Evolutionary conservation across 2,888 invertebrate genomes (phyloP), one percentile per base, ranked within the genome.

Genomic region (Drosophila mulleri): DNA sequence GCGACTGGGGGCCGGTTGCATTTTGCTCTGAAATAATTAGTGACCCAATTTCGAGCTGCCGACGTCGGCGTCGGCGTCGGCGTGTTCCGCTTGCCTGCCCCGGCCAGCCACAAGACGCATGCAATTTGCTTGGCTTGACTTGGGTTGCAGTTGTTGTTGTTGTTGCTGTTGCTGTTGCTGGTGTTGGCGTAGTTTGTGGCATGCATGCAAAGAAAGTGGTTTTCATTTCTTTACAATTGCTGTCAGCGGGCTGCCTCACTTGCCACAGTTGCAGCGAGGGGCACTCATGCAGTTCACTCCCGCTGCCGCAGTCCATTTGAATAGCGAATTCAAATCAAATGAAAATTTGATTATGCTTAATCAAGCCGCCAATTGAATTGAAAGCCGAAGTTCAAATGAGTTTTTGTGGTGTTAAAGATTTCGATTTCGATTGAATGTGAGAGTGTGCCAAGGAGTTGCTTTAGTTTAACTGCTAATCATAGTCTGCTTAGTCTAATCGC

Each of bases 191-290:
- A 82, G 80, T 80, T 84, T 83, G 90, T 80, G 85, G 86, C 84
- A 81, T 82, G 80, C 84, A 81, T 89, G 83, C 83, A 85, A 91
- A 91, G 91, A 91, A 91, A 91, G 92, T 91, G 91, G 91, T 91
- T 91, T 92, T 89, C 91, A 90, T 91, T 91, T 91, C 84, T 88
- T 90, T 82, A 78, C 82, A 75, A 89, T 76, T 73, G 77, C 83
- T 74, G 80, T 78, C 78, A 80, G 80, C 78, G 45, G 78, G 59
- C 67, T 62, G 77, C 80, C 68, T 56, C 78, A 78, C 74, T 74
- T 77, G 75, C 78, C 54, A 62, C 78, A 77, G 79, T 74, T 79
- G 75, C 75, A 64, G 47, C 42, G 61, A 23, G 35, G 54, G 50
- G 45, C 42, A 63, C 41, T 53, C 57, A 70, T 61, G 37, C 37